Conservation (phyloP, 1,140 invertebrate species). For the Pissodes strobi region DNA sequence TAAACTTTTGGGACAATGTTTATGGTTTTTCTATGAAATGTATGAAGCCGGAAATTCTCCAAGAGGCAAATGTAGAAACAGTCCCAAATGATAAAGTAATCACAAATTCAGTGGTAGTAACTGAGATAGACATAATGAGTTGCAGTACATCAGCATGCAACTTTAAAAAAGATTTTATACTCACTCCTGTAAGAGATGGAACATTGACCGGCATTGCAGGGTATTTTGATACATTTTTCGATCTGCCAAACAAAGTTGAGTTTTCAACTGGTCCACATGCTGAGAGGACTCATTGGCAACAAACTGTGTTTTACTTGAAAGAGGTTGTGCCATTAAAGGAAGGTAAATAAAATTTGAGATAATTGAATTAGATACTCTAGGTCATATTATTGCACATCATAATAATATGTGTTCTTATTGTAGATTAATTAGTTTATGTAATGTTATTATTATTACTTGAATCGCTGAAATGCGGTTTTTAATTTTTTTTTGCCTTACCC, state of each 20-base stretch:
- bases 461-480: neutral
- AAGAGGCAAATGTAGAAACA: constrained; percentile 87
- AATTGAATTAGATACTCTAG: no score
- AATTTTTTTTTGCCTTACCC: no score
- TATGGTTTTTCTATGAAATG: constrained; percentile 97
- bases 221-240: constrained; percentile 92
- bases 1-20: constrained; percentile 93
- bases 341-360: no score
- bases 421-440: neutral
- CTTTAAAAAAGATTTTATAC: constrained; percentile 77
- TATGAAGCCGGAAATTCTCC: constrained; percentile 86
- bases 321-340: constrained; percentile 71
- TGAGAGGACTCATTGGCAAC: constrained; percentile 94
- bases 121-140: constrained; percentile 78
- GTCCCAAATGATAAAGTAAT: constrained; percentile 78
- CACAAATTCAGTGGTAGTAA: constrained; percentile 70
- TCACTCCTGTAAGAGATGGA: constrained; percentile 73
- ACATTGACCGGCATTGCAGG: constrained; percentile 86
- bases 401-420: neutral
- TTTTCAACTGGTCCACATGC: constrained; percentile 77
- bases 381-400: neutral
- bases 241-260: constrained; percentile 67
- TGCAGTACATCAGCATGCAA: constrained; percentile 80
- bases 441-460: constrained; percentile 14
- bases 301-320: constrained; percentile 88